Conservation (phyloP, 1,140 invertebrate genomes). For the Myzus persicae region DNA sequence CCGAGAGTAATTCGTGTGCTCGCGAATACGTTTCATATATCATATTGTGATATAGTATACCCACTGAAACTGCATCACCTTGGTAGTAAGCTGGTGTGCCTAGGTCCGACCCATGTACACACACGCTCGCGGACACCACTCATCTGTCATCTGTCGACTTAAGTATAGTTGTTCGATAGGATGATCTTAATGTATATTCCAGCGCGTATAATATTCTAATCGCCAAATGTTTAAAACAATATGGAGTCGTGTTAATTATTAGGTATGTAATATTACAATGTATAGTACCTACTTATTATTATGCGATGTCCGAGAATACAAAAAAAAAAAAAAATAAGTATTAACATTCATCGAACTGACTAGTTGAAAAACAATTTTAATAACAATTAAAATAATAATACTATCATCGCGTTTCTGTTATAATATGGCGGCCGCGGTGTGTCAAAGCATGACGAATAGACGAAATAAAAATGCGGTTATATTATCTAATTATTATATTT, state of each 20-base stretch:
- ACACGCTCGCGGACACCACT: neutral
- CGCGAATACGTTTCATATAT: neutral
- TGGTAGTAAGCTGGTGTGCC: neutral
- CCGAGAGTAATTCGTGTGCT: neutral
- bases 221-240: neutral
- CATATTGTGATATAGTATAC: neutral
- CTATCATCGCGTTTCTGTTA: neutral
- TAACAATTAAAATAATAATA: slow-evolving; percentile 38
- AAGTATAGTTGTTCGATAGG: neutral
- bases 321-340: neutral
- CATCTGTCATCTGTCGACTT: neutral
- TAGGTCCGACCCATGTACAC: neutral
- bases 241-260: neutral
- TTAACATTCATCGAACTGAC: neutral
- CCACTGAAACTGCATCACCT: neutral
- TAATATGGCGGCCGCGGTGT: neutral
- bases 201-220: neutral
- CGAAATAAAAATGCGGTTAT: slow-evolving; percentile 7
- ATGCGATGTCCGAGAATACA: neutral
- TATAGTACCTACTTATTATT: neutral
- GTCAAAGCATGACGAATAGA: slow-evolving; percentile 29
- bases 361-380: neutral
- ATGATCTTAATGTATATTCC: neutral
- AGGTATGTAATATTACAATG: neutral
- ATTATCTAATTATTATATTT: slow-evolving; percentile 43